Evolutionary conservation across 1,140 invertebrate genomes (phyloP).

Genomic region (Caenorhabditis inopinata): DNA sequence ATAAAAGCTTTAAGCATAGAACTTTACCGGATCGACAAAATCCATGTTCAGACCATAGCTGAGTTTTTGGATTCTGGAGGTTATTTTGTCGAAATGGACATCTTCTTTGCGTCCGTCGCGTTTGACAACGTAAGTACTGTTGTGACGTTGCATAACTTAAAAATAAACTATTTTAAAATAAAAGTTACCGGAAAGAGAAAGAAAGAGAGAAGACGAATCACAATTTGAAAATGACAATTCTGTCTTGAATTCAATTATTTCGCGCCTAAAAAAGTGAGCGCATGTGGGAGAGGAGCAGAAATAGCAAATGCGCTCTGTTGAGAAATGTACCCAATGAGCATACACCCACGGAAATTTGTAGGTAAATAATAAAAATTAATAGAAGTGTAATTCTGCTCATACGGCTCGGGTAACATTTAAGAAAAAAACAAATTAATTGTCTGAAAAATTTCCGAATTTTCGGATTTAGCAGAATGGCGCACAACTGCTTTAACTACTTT

Average conservation of each 20-base stretch:
- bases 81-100: conserved; percentile 96
- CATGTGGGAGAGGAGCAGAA: not conserved
- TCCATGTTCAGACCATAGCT: conserved; percentile 94
- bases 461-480: no score
- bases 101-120: conserved; percentile 83
- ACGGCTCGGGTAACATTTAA: no score
- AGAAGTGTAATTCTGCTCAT: not conserved
- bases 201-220: not conserved
- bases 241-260: not conserved
- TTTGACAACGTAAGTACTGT: conserved; percentile 68
- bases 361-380: not conserved
- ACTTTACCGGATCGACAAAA: conserved; percentile 84
- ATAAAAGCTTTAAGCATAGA: not conserved
- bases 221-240: not conserved
- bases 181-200: not conserved
- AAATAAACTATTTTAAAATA: not conserved
- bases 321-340: not conserved
- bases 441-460: no score
- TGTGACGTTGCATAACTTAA: conserved; percentile 38
- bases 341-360: no score
- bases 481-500: no score
- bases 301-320: not conserved
- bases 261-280: not conserved
- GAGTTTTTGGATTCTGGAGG: conserved; percentile 87
- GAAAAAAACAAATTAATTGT: no score